Base-by-base conservation (phyloP, 2,888 invertebrate species). In the Balanococcus diminutus region DNA sequence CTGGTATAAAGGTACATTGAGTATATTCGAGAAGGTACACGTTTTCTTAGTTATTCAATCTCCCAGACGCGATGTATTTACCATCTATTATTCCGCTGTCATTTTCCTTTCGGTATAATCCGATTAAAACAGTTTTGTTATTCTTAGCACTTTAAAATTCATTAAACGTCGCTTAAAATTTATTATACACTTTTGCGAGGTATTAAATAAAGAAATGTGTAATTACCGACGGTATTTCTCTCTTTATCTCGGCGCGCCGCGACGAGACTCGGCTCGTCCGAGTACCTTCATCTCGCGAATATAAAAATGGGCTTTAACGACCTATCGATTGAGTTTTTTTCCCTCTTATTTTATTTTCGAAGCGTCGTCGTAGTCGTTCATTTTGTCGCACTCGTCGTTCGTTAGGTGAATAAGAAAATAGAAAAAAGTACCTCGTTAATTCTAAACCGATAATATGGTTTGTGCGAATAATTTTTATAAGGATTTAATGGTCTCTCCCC, bases 151-250 rank as follows among this genome's bases (percentile, higher is more conserved):
- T 67, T 67, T 67, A 28, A 67, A 67, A 67, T 67, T 67, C 61
- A 67, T 67, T 67, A 67, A 67, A 67, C 61, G 61, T 67, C 61
- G 61, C 61, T 67, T 67, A 67, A 67, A 67, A 67, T 67, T 67
- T 67, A 67, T 67, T 67, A 67, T 67, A 67, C 61, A 67, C 61
- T 67, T 67, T 67, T 22, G 28, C 28, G 28, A 67, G 25, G 61
- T 67, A 67, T 67, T 67, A 67, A 67, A 67, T 67, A 28, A 67
- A 28, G 28, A 67, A 67, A 67, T 51, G 61, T 28, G 61, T 67
- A 67, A 67, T 67, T 67, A 67, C 61, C 61, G 11, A 14, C 61
- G 61, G 61, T 67, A 67, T 28, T 28, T 67, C 28, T 67, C 28
- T 67, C 61, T 67, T 67, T 28, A 28, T 51, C 61, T 67, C 28